Evolutionary conservation across 2,797 vertebrate species (phyloP), one percentile per base, ranked within the genome.

Genomic region (Etheostoma perlongum): DNA sequence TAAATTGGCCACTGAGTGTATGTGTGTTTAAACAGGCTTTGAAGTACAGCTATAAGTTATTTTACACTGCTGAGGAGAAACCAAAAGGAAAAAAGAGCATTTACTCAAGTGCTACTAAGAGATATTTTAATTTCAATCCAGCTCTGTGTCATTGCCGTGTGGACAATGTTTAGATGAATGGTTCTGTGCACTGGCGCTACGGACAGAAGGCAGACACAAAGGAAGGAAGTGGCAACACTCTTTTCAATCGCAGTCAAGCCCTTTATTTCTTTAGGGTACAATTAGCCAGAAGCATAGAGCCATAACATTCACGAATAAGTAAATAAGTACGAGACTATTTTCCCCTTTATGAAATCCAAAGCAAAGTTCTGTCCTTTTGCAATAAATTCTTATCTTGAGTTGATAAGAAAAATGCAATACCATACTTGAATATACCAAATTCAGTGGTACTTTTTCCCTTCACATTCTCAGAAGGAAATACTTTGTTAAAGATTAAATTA

Each of bases 301-400:
- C 7, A 44, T 21, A 52, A 6, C 33, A 74, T 60, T 57, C 21
- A 57, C 5, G 44, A 58, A 49, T 51, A 51, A 49, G 62, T 51
- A 49, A 12, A 1, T 16, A 2, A 66, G 8, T 16, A 25, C 12
- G 0, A 21, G 40, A 36, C 5, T 44, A 73, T 47, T 63, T 49
- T 57, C 53, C 4, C 21, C 2, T 12, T 69, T 13, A 51, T 40
- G 59, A 58, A 49, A 23, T 65, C 27, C 9, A 55, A 46, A 57
- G 23, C 42, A 47, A 30, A 44, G 42, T 14, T 5, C 42, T 44
- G 6, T 44, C 5, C 42, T 15, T 15, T 4, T 44, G 13, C 13
- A 44, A 15, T 44, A 40, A 3, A 40, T 40, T 40, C 36, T 40
- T 11, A 11, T 14, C 33, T 18, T 36, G 16, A 27, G 23, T 36